Percentiles rank a stretch among this genome's conserved stretches.
phyloP scores from a whole-genome alignment of 2,888 invertebrate species.

The Pecten maximus region DNA sequence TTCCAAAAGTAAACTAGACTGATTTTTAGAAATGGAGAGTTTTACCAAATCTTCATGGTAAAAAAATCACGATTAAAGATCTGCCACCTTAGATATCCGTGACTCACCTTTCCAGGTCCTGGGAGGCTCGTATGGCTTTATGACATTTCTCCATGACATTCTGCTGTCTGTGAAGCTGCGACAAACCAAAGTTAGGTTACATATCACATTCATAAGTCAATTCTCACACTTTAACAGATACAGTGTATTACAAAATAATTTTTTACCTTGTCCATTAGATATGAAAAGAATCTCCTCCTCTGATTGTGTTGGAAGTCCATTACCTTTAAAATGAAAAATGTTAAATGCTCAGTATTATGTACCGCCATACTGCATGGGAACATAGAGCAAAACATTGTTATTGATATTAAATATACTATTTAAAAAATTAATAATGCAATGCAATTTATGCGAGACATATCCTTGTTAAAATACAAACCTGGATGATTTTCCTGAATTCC shows the following conservation, averaged over 20 bases:
- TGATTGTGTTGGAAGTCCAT: constrained; percentile 72
- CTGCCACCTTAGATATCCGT: too few relatives aligned
- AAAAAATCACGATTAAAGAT: too few relatives aligned
- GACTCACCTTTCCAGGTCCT: background rate
- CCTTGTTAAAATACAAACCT: constrained; percentile 56
- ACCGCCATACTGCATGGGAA: too few relatives aligned
- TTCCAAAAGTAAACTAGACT: too few relatives aligned
- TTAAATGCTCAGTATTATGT: too few relatives aligned
- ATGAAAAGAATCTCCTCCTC: constrained; percentile 62
- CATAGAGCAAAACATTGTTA: too few relatives aligned
- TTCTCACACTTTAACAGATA: background rate
- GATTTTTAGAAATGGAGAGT: too few relatives aligned
- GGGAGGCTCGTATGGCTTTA: background rate
- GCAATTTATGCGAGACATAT: too few relatives aligned
- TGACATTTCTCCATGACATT: constrained; percentile 9
- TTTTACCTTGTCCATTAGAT: constrained; percentile 63
- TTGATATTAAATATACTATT: too few relatives aligned
- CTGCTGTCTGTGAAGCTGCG: background rate
- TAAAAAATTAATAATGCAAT: too few relatives aligned
- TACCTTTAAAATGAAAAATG: constrained; percentile 50
- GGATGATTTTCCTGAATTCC: constrained; percentile 67
- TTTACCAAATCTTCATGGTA: too few relatives aligned
- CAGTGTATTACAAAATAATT: background rate
- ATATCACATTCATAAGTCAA: background rate
- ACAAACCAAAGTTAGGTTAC: background rate